Evolutionary conservation across 2,888 invertebrate species (phyloP), one percentile per base, ranked within the genome.

Genomic region (Ophion ellenae): DNA sequence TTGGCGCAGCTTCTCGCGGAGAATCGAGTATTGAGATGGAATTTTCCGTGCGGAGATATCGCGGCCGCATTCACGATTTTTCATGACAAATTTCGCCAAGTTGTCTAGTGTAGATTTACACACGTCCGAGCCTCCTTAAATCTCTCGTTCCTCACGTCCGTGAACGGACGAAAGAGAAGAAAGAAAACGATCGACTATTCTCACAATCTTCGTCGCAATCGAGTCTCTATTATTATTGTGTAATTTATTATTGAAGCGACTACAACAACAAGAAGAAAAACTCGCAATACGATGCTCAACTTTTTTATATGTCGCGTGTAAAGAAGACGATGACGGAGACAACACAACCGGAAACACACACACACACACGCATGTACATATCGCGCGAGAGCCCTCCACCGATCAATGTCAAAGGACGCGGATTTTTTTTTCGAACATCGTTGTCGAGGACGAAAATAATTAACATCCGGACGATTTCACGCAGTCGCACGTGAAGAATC

Each of bases 281-380:
- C 73, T 83, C 86, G 90, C 91, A 91, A 91, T 92, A 91, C 88
- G 89, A 93, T 91, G 93, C 92, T 93, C 92, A 93, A 93, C 90
- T 93, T 92, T 92, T 93, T 86, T 80, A 86, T 93, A 92, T 93
- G 92, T 90, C 89, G 92, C 92, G 93, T 93, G 91, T 91, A 90
- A 90, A 90, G 86, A 83, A 73, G 73, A 71, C 57, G 32, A 63
- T n/a, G 63, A 61, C 36, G n/a, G 32, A 57, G 73, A 73, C 10
- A 20, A 73, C 10, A 20, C 20, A 20, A n/a, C 17, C 17, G 11
- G n/a, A 61, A 61, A 57, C 14, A 57, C 14, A 57, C 57, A 57
- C 57, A 57, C 57, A 57, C 14, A 57, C 14, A 57, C 57, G 10
- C 14, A 57, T 14, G 57, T 57, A 17, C 57, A 17, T 57, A 17